Evolutionary conservation across 1,140 invertebrate genomes (phyloP).

Genomic region (Drusus annulatus): DNA sequence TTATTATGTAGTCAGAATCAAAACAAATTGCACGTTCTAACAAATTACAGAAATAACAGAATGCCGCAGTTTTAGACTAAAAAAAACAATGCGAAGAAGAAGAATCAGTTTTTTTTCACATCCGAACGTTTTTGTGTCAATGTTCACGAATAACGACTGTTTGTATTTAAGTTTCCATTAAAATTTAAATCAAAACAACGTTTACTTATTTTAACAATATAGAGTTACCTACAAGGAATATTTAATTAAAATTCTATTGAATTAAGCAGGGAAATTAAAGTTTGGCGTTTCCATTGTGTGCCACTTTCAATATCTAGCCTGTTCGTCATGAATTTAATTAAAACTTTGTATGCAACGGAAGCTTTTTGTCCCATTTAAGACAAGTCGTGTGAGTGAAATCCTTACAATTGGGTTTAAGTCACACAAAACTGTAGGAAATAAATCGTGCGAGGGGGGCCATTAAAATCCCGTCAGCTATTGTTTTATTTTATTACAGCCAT

Average conservation of each 20-base stretch:
- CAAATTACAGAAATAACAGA: too few species aligned
- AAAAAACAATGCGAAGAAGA: too few species aligned
- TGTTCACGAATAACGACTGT: too few species aligned
- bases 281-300: not conserved
- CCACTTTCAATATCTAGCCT: conserved; percentile 20
- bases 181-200: too few species aligned
- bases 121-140: too few species aligned
- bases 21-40: too few species aligned
- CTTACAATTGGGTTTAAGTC: conserved; percentile 43
- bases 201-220: too few species aligned
- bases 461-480: conserved; percentile 30
- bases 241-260: conserved; percentile 6
- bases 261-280: conserved; percentile 17
- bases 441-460: conserved; percentile 11
- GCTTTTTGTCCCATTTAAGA: conserved; percentile 43
- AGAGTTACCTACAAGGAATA: not conserved
- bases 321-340: conserved; percentile 51
- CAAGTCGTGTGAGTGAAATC: conserved; percentile 46
- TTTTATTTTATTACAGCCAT: conserved; percentile 20
- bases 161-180: too few species aligned
- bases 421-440: conserved; percentile 48
- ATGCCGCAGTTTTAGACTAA: too few species aligned
- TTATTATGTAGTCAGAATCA: too few species aligned
- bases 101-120: too few species aligned
- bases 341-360: conserved; percentile 51